Evolutionary conservation across 2,888 invertebrate genomes (phyloP).

Genomic region (Thereva unica): DNA sequence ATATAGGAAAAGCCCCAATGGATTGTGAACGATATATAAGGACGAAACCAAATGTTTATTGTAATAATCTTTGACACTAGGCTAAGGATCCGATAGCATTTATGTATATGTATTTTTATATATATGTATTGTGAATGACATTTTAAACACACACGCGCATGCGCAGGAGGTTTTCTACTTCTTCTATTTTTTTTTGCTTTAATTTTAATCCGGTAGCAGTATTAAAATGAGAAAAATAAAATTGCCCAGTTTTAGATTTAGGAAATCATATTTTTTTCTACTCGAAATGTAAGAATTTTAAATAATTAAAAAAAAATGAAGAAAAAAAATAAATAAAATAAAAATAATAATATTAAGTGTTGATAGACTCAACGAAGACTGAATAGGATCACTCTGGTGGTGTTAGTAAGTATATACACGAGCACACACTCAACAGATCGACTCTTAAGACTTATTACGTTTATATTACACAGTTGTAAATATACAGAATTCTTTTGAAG

Average conservation of each 20-base stretch:
- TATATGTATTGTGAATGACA: no score
- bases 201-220: constrained; percentile 17
- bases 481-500: no score
- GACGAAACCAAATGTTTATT: no score
- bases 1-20: no score
- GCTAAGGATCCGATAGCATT: no score
- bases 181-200: not conserved
- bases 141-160: no score
- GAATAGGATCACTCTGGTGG: constrained; percentile 26
- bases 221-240: constrained; percentile 11
- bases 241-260: constrained; percentile 27
- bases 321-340: constrained; percentile 13
- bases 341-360: constrained; percentile 17
- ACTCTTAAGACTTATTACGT: constrained; percentile 31
- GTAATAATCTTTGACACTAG: no score
- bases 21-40: no score
- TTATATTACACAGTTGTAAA: not conserved
- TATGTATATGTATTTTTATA: no score
- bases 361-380: constrained; percentile 42
- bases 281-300: constrained; percentile 9
- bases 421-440: constrained; percentile 1
- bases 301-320: constrained; percentile 2
- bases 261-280: constrained; percentile 8
- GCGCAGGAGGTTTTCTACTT: no score
- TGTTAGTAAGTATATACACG: constrained; percentile 10